Base-by-base conservation (phyloP, 1,140 invertebrate genomes). In the Venturia canescens region DNA sequence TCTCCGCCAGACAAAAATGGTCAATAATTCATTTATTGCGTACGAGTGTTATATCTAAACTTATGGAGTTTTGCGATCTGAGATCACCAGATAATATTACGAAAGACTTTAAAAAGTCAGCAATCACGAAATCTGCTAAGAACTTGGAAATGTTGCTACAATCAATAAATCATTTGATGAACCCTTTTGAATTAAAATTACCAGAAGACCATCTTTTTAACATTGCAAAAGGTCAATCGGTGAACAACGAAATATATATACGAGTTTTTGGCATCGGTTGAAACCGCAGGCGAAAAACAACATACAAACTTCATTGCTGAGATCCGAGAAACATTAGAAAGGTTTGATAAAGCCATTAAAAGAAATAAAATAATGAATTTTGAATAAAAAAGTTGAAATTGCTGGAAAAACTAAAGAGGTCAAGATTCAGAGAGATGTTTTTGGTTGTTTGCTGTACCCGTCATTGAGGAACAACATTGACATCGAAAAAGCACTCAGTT, bases 381-480 rank as follows among this genome's bases (percentile, higher is more conserved):
- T 79, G 53, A 75, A 23, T 63, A 69, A 38, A 79, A 84, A 83
- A 84, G 77, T n/a, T n/a, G n/a, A n/a, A 81, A 79, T 74, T n/a
- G 72, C 70, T 78, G 78, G 81, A 67, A 84, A 83, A 84, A 70
- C 82, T 23, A 69, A 85, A 80, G 86, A 87, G 83, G 67, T 87
- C 26, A 82, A 74, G 31, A 83, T 86, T 21, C 83, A 86, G 72
- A 76, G 84, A 76, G 85, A 87, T 83, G 83, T 86, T 53, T 86
- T 87, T 83, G 84, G 83, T 82, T 76, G 83, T 27, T 79, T 83
- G 67, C 78, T 87, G 16, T 82, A 69, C 50, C 67, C 79, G 31
- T 85, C 83, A 79, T 81, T 84, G 48, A 66, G 85, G 50, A 76
- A 82, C 48, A 83, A 83, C 34, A 83, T 85, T 77, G 84, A 87